Base-by-base conservation (phyloP, 2,797 vertebrate genomes). In the Xenops minutus region DNA sequence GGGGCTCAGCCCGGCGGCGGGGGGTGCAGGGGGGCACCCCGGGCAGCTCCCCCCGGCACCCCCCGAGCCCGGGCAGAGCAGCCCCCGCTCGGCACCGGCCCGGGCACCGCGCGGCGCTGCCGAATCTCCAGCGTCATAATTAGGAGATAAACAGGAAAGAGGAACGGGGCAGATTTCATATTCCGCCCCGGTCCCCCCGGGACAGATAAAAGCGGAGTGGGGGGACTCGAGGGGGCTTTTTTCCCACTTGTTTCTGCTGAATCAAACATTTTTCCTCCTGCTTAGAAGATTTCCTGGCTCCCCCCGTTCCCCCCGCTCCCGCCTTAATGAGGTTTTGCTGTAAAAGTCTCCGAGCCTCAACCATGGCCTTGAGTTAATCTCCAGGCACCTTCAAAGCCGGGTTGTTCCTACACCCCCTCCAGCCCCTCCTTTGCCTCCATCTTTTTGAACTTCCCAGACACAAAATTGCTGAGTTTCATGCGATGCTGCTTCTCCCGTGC, bases 61-160 rank as follows among this genome's bases (percentile, higher is more conserved):
- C 3, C 77, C 84, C n/a, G 0, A 9, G 67, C 71, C 41, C 4
- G 6, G 85, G 89, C 39, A 43, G 76, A 4, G 4, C 44, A 36
- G 59, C 39, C 66, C n/a, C 63, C 0, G 5, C 71, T 37, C 7
- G 1, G 67, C 80, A 20, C 36, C 10, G 18, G 43, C 75, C 23
- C 3, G 1, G 51, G 62, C 74, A 34, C 61, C 0, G 18, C 55
- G 4, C 18, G 16, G 81, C 4, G 9, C 91, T 19, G 86, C 92
- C 10, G 34, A 94, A 59, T 95, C 95, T 96, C 95, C 92, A 85
- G 96, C 46, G 92, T 93, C 6, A 51, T 94, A 89, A 97, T 95
- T 96, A 96, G 91, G 93, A 92, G 92, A 87, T 93, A 94, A 96
- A 96, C 85, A 92, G 96, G 86, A 75, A 93, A 83, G 93, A 89